These are phyloP conservation scores for Acanthurus leucopareius DNA, from an alignment of 2,797 vertebrate species.

Conservation along the genomic window DNA sequence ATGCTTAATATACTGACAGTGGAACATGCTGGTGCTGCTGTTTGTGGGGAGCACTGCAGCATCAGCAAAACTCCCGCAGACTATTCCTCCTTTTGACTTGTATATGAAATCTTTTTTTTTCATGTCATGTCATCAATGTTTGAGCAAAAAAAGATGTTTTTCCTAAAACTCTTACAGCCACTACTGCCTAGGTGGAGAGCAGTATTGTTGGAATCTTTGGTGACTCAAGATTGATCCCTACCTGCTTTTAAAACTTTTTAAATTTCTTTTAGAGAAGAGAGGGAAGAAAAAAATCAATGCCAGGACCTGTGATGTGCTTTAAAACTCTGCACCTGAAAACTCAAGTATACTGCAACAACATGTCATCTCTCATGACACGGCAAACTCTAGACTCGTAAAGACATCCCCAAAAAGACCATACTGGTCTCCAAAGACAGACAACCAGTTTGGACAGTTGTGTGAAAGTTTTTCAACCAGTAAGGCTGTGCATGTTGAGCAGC, in stretches of 20 bases:
- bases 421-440: conserved; percentile 8
- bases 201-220: too few relatives aligned
- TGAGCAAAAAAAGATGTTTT: too few relatives aligned
- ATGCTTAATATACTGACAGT: background rate
- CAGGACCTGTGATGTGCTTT: conserved; percentile 11
- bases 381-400: background rate
- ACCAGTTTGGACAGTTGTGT: conserved; percentile 5
- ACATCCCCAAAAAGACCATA: background rate
- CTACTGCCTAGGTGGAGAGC: too few relatives aligned
- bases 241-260: conserved; percentile 24
- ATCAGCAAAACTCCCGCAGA: background rate
- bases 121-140: too few relatives aligned
- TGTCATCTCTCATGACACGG: background rate
- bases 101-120: too few relatives aligned
- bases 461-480: background rate
- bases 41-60: background rate
- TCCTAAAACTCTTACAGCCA: too few relatives aligned
- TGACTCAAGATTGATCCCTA: too few relatives aligned
- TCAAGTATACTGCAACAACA: background rate
- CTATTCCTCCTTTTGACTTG: background rate
- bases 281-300: background rate
- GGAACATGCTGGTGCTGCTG: background rate
- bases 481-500: conserved; percentile 20
- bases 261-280: conserved; percentile 33
- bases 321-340: background rate